Base-by-base conservation (phyloP, 2,888 invertebrate genomes). In the Perithous albicinctus region DNA sequence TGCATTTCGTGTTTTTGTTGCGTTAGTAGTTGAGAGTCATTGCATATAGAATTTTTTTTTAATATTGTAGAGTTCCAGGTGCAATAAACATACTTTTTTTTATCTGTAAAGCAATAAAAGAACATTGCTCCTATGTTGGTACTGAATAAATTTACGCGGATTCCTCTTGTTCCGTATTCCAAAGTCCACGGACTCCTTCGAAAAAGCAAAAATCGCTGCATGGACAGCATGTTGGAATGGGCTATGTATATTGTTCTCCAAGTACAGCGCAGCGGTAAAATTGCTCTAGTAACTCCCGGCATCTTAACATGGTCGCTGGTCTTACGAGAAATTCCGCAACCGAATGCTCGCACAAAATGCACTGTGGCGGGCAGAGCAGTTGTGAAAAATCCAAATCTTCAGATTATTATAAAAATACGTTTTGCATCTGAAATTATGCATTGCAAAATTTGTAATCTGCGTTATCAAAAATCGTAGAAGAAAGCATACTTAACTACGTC, bases 291-390 rank as follows among this genome's bases (percentile, higher is more conserved):
- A 29, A 46, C 46, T 61, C 4, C 15, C n/a, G 4, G 6, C 29
- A n/a, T 29, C 29, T 56, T 29, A n/a, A 12, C 54, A 51, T 26
- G 0, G 20, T 20, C 51, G 51, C 78, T 32, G 64, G 72, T 56
- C 64, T 78, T 72, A 56, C 78, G 43, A 41, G 43, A 64, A 41
- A 54, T 72, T 64, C 43, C 56, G 46, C 35, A 61, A 69, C 32
- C 26, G 64, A 72, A 56, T 63, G 18, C 12, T 20, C 2, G 4
- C 54, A 10, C 23, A 1, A 0, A 54, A 12, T 1, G n/a, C 10
- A 29, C 10, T 38, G 38, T 38, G 29, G 29, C 2, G 29, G 5
- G 29, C 5, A 23, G 6, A 8, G 8, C 20, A 46, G 59, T 46
- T 12, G 41, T 59, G 10, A 56, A 41, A 29, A 59, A 56, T 72